These are phyloP conservation scores for Danio tinwini DNA, from an alignment of 2,797 vertebrate genomes.

Conservation along the genomic window DNA sequence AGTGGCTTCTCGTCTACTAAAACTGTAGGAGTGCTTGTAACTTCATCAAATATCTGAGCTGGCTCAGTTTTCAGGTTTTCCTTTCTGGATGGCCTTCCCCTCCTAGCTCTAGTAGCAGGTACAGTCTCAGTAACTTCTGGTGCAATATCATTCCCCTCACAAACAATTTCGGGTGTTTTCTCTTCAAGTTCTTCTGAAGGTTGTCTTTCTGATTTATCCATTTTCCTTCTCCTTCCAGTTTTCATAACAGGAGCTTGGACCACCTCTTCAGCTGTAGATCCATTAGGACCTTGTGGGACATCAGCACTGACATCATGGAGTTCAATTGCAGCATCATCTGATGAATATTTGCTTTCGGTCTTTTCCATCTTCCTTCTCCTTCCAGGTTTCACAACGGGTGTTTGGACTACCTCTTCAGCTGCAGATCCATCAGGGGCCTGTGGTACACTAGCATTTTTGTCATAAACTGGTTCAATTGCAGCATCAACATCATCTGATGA, in stretches of 20 bases:
- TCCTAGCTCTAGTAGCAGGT: slow-evolving; percentile 33
- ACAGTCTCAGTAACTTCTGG: background rate
- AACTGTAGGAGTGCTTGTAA: background rate
- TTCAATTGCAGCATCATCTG: background rate
- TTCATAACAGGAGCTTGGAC: slow-evolving; percentile 38
- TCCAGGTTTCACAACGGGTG: slow-evolving; percentile 36
- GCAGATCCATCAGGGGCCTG: background rate
- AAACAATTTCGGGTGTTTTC: slow-evolving; percentile 2
- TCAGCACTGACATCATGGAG: slow-evolving; percentile 19
- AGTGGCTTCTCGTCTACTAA: slow-evolving; percentile 28
- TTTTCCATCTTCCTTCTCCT: slow-evolving; percentile 48
- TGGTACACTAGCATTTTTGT: slow-evolving; percentile 20
- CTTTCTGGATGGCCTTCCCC: slow-evolving; percentile 24
- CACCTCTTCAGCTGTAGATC: slow-evolving; percentile 11
- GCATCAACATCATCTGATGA: background rate
- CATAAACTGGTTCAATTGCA: background rate
- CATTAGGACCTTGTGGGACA: background rate
- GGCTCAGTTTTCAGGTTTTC: background rate
- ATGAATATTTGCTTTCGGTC: slow-evolving; percentile 5
- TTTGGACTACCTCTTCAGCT: slow-evolving; percentile 22
- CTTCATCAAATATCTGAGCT: background rate
- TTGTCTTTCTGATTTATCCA: slow-evolving; percentile 26
- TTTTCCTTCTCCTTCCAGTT: slow-evolving; percentile 49
- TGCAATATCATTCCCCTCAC: background rate
- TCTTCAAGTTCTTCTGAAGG: slow-evolving; percentile 7